Evolutionary conservation across 2,113 vertebrate genomes (phyloP), one percentile per base, ranked within the genome.

Genomic region (Rhadina sibilatrix): DNA sequence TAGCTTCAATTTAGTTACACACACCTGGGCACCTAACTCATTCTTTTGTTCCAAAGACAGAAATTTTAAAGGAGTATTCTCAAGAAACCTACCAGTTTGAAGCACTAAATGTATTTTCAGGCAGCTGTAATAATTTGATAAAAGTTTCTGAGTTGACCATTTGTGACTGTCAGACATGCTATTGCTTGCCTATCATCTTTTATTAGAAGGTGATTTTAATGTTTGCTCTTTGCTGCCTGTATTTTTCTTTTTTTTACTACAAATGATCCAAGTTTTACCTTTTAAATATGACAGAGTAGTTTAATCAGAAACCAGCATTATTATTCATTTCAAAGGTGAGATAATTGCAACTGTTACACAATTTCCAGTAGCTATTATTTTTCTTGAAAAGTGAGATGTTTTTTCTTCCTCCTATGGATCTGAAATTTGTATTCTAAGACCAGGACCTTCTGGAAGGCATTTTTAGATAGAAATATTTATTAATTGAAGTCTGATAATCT

Each of bases 21-120:
- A 59, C 21, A 86, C 76, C 53, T 84, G n/a, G 42, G 54, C 42
- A 95, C 37, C 40, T 90, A 49, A 66, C 71, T 85, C 61, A 81
- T 91, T 83, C 54, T 88, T 94, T 83, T 95, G 63, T 90, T 92
- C 56, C 66, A 93, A 91, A 93, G n/a, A 42, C 44, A 82, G 69
- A 47, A 70, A 93, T 88, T 72, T 92, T 38, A 86, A 85, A 94
- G 68, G 44, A 87, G 18, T 57, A 37, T 7, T 91, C 88, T 78
- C 38, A 18, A 53, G 12, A 33, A 75, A 87, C 30, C 14, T 83
- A 78, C 54, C 57, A 37, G 18, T 93, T 85, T 42, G 33, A 77
- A 92, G 71, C 23, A 37, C 15, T 94, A 54, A 81, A 85, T 93
- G 10, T 42, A 66, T 92, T 95, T 97, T 92, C 42, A 92, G 81